These are phyloP conservation scores for Diuraphis noxia DNA, from an alignment of 1,140 invertebrate genomes.

Conservation along the genomic window DNA sequence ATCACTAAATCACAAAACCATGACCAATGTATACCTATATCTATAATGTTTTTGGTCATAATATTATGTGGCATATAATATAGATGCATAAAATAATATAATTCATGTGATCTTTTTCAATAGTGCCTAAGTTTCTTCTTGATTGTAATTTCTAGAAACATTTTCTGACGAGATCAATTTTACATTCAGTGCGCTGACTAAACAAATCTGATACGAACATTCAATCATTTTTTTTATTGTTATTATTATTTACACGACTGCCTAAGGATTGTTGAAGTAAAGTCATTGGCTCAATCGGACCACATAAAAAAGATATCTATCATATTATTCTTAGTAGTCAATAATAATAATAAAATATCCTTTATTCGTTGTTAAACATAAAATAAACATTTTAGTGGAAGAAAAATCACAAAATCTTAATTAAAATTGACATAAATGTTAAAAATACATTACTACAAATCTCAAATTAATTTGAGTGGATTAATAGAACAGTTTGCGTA, in stretches of 20 bases:
- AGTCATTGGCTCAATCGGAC: constrained; percentile 3
- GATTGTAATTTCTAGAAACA: neutral
- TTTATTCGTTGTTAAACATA: neutral
- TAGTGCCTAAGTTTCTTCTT: neutral
- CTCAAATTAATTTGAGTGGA: neutral
- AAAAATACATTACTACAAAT: neutral
- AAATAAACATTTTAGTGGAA: neutral
- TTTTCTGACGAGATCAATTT: neutral
- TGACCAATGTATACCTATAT: neutral
- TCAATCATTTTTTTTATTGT: neutral
- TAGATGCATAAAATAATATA: neutral
- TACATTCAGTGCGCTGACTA: neutral
- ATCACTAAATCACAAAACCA: neutral
- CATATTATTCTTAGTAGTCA: no score
- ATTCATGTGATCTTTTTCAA: neutral
- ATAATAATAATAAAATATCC: neutral
- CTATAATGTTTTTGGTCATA: neutral
- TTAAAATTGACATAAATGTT: neutral
- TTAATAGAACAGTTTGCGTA: neutral
- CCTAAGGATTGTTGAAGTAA: neutral
- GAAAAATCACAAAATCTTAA: neutral
- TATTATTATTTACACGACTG: neutral
- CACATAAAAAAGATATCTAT: neutral
- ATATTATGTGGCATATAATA: neutral
- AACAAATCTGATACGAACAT: neutral